phyloP scores from a whole-genome alignment of 1,140 invertebrate genomes.

The Drosophila quadrilineata region DNA sequence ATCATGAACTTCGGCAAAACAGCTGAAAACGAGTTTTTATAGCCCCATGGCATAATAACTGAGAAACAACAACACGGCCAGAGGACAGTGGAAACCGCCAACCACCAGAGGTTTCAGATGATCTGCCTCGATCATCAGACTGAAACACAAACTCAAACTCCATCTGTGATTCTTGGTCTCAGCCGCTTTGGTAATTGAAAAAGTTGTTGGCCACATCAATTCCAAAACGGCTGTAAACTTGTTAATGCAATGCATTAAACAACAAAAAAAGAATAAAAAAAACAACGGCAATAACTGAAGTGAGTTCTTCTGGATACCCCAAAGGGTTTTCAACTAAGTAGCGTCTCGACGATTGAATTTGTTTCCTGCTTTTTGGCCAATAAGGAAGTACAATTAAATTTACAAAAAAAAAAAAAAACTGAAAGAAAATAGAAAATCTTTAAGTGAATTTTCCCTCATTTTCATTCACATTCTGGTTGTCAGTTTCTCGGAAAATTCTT shows the following conservation, averaged over 20 bases:
- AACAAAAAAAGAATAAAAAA: slow-evolving; percentile 49
- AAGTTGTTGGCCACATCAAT: slow-evolving; percentile 75
- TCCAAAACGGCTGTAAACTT: slow-evolving; percentile 72
- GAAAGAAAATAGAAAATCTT: slow-evolving; percentile 30
- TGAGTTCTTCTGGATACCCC: neutral
- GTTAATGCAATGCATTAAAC: slow-evolving; percentile 54
- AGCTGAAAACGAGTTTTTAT: slow-evolving; percentile 78
- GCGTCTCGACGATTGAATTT: slow-evolving; percentile 3
- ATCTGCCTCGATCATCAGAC: slow-evolving; percentile 25
- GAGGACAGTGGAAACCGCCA: slow-evolving; percentile 7
- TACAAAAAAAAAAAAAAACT: slow-evolving; percentile 17
- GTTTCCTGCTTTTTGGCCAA: slow-evolving; percentile 33
- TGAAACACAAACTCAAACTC: neutral
- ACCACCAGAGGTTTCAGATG: slow-evolving; percentile 57
- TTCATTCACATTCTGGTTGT: slow-evolving; percentile 19
- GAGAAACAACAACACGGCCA: slow-evolving; percentile 25
- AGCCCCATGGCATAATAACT: slow-evolving; percentile 69
- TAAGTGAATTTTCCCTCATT: slow-evolving; percentile 18
- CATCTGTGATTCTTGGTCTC: slow-evolving; percentile 1
- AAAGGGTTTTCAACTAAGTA: slow-evolving; percentile 34
- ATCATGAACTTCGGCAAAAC: slow-evolving; percentile 70
- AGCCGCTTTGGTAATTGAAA: slow-evolving; percentile 58
- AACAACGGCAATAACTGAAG: slow-evolving; percentile 49
- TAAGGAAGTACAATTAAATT: slow-evolving; percentile 55
- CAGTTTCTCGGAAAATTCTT: slow-evolving; percentile 41